Evolutionary conservation across 2,797 vertebrate species (phyloP).

Genomic region (Synanceia verrucosa): DNA sequence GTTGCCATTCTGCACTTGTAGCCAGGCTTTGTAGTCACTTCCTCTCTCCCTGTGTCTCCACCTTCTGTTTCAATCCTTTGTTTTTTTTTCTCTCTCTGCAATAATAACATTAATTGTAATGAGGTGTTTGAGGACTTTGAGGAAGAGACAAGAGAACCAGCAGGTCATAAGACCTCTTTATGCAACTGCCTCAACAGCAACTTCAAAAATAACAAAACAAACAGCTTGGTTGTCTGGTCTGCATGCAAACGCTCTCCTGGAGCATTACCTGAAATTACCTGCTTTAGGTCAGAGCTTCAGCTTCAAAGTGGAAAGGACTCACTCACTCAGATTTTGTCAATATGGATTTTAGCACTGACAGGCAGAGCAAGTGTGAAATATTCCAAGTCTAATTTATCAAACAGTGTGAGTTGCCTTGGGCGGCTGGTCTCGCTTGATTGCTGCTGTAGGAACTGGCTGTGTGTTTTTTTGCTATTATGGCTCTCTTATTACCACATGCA

Average conservation of each 20-base stretch:
- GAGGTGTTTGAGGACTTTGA: conserved; percentile 17
- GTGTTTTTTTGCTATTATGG: conserved; percentile 32
- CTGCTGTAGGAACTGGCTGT: conserved; percentile 47
- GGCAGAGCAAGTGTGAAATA: conserved; percentile 52
- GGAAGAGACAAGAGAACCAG: conserved; percentile 26
- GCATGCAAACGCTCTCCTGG: conserved; percentile 15
- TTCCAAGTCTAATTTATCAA: conserved; percentile 58
- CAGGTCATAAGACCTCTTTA: conserved; percentile 35
- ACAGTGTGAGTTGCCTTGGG: conserved; percentile 67
- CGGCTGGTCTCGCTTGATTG: conserved; percentile 51
- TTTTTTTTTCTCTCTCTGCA: neutral
- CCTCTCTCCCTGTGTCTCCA: conserved; percentile 29
- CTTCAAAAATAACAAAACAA: conserved; percentile 17
- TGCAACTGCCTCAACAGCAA: conserved; percentile 5
- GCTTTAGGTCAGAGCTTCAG: conserved; percentile 19
- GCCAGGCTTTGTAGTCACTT: conserved; percentile 35
- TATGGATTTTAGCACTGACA: conserved; percentile 47
- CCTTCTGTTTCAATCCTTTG: conserved; percentile 21
- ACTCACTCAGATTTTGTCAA: conserved; percentile 49
- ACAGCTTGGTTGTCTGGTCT: conserved; percentile 3
- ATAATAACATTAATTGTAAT: conserved; percentile 27
- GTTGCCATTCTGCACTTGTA: conserved; percentile 54
- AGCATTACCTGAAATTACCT: conserved; percentile 16
- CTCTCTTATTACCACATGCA: conserved; percentile 28
- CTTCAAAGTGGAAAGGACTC: conserved; percentile 47